Evolutionary conservation across 2,797 vertebrate species (phyloP).

Genomic region (Pteropus rufus): DNA sequence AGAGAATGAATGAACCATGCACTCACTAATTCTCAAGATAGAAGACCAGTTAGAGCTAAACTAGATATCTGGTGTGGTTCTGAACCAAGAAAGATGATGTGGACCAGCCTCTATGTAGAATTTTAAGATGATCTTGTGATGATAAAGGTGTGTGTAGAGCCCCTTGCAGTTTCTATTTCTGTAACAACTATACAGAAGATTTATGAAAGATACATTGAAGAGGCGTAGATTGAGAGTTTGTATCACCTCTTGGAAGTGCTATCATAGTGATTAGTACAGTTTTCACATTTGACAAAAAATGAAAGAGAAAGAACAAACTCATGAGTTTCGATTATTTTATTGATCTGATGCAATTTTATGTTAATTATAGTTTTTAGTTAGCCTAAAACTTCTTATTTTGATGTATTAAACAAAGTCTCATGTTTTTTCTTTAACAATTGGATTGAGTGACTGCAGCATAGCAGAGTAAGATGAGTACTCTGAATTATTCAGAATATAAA

Average conservation of each 20-base stretch:
- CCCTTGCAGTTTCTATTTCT: not conserved
- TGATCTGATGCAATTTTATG: not conserved
- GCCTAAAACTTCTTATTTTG: not conserved
- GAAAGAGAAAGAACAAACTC: not conserved
- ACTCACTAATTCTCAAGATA: not conserved
- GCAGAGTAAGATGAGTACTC: not conserved
- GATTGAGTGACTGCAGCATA: not conserved
- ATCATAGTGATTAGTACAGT: not conserved
- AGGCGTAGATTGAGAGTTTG: not conserved
- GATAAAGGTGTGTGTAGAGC: not conserved
- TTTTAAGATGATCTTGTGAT: not conserved
- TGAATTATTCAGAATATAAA: not conserved
- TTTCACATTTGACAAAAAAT: not conserved
- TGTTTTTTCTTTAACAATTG: not conserved
- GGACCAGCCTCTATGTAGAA: not conserved
- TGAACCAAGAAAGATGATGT: not conserved
- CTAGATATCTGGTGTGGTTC: not conserved
- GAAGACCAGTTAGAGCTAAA: not conserved
- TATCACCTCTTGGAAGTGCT: not conserved
- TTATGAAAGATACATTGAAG: not conserved
- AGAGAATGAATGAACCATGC: not conserved
- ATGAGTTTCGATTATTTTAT: not conserved
- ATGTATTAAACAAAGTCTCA: not conserved
- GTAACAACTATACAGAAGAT: not conserved
- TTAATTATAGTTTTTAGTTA: not conserved